phyloP scores from a whole-genome alignment of 2,113 vertebrate species.

The Forbesichthys agassizii region DNA sequence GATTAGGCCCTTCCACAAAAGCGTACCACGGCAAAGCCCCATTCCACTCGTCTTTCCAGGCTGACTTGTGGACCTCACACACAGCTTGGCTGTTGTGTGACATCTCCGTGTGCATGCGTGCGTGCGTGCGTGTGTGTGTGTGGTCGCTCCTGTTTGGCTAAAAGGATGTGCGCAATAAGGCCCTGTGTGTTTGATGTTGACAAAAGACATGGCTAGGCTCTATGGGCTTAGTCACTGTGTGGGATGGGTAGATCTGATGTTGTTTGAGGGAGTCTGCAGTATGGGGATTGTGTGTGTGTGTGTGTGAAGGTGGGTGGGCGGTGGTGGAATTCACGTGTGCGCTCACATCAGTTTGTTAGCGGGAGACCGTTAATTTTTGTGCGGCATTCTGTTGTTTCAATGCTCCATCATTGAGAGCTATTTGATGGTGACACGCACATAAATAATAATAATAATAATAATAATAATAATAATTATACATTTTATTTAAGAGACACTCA shows the following conservation, averaged over 20 bases:
- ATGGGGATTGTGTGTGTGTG: constrained; percentile 1
- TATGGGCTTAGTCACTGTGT: constrained; percentile 37
- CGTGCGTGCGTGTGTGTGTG: constrained; percentile 58
- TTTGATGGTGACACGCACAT: constrained; percentile 54
- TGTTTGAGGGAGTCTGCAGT: neutral
- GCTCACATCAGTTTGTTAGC: too few relatives aligned
- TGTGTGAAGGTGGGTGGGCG: neutral
- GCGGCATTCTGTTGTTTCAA: too few relatives aligned
- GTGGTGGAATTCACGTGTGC: neutral
- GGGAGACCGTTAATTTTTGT: too few relatives aligned
- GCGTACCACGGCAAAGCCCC: constrained; percentile 70
- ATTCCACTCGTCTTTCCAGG: constrained; percentile 70
- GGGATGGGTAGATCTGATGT: neutral
- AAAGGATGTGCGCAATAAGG: constrained; percentile 37
- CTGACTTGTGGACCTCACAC: constrained; percentile 74
- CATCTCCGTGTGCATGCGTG: constrained; percentile 7
- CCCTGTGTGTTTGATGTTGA: constrained; percentile 50
- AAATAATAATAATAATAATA: neutral
- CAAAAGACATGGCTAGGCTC: constrained; percentile 62
- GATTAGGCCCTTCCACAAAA: constrained; percentile 74
- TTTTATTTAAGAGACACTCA: too few relatives aligned
- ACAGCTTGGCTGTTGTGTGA: constrained; percentile 48
- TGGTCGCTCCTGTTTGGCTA: constrained; percentile 58
- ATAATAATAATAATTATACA: too few relatives aligned
- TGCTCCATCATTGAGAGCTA: constrained; percentile 29